Conservation (phyloP, 2,888 invertebrate species). For the Volucella bombylans region DNA sequence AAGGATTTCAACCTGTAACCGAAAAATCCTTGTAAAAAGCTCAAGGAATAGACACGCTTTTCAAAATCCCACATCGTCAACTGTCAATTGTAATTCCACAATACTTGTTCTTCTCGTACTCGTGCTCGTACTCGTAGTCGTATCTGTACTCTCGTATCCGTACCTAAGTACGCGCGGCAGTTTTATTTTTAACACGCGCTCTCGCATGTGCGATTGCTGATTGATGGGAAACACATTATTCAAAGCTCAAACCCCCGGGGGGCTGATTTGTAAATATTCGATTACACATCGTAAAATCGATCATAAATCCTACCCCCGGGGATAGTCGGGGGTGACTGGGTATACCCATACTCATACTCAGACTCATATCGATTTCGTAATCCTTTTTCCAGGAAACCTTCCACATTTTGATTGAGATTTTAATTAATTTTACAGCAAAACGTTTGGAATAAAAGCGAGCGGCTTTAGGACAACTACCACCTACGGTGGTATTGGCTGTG, state of each 20-base stretch:
- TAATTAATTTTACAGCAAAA: constrained; percentile 64
- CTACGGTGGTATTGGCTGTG: too few species aligned
- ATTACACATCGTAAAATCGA: constrained; percentile 55
- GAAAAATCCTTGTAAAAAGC: not conserved
- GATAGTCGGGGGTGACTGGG: not conserved
- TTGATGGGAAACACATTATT: constrained; percentile 69
- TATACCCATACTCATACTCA: constrained; percentile 6
- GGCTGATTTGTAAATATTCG: constrained; percentile 65
- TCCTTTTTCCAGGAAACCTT: constrained; percentile 52
- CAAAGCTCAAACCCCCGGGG: constrained; percentile 46
- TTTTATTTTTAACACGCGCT: constrained; percentile 38
- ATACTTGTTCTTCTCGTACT: constrained; percentile 7
- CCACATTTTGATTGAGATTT: constrained; percentile 63
- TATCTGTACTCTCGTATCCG: not conserved
- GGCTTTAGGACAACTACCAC: constrained; percentile 48
- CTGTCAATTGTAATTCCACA: constrained; percentile 60
- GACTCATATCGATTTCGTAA: constrained; percentile 59
- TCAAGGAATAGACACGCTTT: constrained; percentile 9
- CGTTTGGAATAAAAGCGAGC: constrained; percentile 54
- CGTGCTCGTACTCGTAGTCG: not conserved
- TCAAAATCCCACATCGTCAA: constrained; percentile 44
- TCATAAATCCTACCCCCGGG: constrained; percentile 47
- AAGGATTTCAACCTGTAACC: not conserved
- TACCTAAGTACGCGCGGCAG: not conserved
- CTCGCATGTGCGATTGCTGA: constrained; percentile 44